Evolutionary conservation across 2,113 vertebrate species (phyloP).

Genomic region (Mellivora capensis): DNA sequence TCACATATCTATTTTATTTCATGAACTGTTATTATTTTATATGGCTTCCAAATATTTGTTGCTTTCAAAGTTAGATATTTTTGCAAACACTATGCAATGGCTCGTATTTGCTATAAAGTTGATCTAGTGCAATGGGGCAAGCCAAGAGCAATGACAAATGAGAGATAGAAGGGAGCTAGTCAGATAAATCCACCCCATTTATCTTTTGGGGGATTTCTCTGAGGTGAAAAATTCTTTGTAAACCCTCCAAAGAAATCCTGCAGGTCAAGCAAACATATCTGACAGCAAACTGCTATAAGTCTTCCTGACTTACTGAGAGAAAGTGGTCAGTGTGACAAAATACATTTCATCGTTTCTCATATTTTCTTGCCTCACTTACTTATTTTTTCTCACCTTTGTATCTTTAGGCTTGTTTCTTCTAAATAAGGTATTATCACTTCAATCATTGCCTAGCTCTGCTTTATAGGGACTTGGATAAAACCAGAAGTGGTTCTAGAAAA

Average conservation of each 20-base stretch:
- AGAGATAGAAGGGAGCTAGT: background rate
- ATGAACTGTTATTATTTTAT: background rate
- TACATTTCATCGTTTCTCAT: background rate
- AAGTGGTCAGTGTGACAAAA: background rate
- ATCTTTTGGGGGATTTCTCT: conserved; percentile 1
- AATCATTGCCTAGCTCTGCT: background rate
- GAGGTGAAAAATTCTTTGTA: background rate
- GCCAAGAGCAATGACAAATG: background rate
- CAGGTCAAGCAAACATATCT: background rate
- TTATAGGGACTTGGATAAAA: background rate
- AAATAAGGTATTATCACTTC: background rate
- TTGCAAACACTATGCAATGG: background rate
- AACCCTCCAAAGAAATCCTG: background rate
- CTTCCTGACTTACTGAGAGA: background rate
- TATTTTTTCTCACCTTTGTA: background rate
- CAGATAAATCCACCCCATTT: background rate
- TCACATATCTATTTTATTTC: background rate
- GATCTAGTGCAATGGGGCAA: background rate
- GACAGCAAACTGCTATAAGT: background rate
- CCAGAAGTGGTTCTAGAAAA: background rate
- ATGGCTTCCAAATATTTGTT: background rate
- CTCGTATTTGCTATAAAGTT: background rate
- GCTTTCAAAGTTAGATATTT: background rate
- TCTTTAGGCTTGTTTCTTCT: background rate
- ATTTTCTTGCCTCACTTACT: background rate